A percentile compares a stretch with the other conserved stretches of the same genome.
Evolutionary conservation across 2,113 vertebrate genomes (phyloP).

Genomic region (Atrichornis clamosus): DNA sequence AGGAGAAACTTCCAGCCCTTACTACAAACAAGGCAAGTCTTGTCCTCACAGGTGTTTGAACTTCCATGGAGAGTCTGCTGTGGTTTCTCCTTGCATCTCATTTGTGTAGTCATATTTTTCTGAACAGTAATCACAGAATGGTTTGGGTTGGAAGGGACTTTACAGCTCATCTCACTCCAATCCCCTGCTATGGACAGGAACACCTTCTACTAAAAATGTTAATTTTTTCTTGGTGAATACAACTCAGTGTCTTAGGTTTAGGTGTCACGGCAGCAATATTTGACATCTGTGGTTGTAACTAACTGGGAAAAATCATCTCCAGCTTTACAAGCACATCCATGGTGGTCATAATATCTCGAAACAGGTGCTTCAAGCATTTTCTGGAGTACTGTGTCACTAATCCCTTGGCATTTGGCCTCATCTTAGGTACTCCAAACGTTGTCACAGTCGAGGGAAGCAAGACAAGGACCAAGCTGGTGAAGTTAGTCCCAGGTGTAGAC

Average conservation of each 20-base stretch:
- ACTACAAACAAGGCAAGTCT: not conserved
- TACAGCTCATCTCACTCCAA: not conserved
- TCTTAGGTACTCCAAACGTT: constrained; percentile 77
- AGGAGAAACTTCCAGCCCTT: not conserved
- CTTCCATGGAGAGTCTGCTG: not conserved
- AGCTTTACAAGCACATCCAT: not conserved
- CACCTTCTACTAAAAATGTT: not conserved
- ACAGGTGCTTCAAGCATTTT: not conserved
- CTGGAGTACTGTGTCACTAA: not conserved
- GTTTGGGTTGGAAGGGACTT: not conserved
- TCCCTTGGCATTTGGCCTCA: not conserved
- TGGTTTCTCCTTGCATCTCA: not conserved
- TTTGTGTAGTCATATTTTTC: not conserved
- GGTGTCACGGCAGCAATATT: not conserved
- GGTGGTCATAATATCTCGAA: not conserved
- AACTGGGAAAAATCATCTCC: not conserved
- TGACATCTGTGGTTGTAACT: not conserved
- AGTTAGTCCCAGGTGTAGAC: constrained; percentile 83
- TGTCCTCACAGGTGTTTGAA: not conserved
- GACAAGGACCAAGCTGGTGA: constrained; percentile 79
- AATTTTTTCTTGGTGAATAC: not conserved
- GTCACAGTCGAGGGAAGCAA: constrained; percentile 80
- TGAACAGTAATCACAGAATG: not conserved
- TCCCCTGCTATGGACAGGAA: not conserved
- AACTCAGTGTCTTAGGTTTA: not conserved